These are phyloP conservation scores for Uria aalge DNA, from an alignment of 2,113 vertebrate genomes.

Conservation along the genomic window DNA sequence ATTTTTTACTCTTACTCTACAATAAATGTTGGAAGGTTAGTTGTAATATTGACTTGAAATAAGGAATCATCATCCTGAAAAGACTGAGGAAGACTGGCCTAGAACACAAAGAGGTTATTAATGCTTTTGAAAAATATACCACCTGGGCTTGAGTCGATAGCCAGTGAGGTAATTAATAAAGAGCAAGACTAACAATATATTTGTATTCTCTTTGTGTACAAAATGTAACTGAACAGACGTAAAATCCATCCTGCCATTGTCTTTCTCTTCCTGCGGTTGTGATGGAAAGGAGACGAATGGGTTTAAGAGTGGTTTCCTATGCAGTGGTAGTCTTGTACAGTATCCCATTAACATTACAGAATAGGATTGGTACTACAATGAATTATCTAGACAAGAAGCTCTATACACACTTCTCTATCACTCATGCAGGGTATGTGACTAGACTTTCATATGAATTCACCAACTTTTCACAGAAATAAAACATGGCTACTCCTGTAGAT, in stretches of 20 bases:
- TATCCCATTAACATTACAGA: conserved; percentile 49
- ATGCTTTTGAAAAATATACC: conserved; percentile 46
- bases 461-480: neutral
- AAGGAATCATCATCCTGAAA: conserved; percentile 21
- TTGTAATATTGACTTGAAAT: conserved; percentile 14
- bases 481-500: neutral
- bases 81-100: conserved; percentile 16
- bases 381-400: conserved; percentile 45
- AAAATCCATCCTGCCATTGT: conserved; percentile 58
- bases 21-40: neutral
- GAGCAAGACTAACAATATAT: conserved; percentile 47
- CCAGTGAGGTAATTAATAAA: conserved; percentile 47
- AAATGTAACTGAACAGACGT: conserved; percentile 18
- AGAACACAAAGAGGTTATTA: conserved; percentile 57
- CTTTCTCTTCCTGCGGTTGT: neutral
- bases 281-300: conserved; percentile 44
- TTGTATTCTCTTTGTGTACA: conserved; percentile 40
- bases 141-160: conserved; percentile 31
- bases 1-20: neutral
- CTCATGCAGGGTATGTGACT: neutral
- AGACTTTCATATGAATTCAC: neutral
- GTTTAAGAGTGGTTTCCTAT: conserved; percentile 55
- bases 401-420: neutral
- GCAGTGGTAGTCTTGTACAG: conserved; percentile 6
- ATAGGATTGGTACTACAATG: conserved; percentile 30